Evolutionary conservation across 2,113 vertebrate species (phyloP).

Genomic region (Panthera leo): DNA sequence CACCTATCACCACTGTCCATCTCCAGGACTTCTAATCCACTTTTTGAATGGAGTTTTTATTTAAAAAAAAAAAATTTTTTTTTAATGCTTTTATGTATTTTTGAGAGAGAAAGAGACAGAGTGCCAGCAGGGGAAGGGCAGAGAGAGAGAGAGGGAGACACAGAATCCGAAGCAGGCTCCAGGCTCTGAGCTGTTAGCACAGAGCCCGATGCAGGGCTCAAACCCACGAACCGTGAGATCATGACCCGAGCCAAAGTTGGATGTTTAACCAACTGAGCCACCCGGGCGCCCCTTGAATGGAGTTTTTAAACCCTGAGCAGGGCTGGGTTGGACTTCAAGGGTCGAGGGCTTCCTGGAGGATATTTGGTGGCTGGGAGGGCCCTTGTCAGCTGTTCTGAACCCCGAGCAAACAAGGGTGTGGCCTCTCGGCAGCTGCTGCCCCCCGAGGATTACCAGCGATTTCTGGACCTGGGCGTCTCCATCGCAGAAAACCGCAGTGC

Average conservation of each 20-base stretch:
- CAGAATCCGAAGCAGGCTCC: too few relatives aligned
- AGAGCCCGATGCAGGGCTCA: too few relatives aligned
- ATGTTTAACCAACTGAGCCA: too few relatives aligned
- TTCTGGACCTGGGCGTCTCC: constrained; percentile 88
- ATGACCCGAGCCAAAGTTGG: too few relatives aligned
- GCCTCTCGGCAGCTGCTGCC: constrained; percentile 85
- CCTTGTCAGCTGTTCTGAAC: neutral
- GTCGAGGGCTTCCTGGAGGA: neutral
- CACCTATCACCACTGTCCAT: neutral
- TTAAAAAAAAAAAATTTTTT: too few relatives aligned
- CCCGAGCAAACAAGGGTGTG: neutral
- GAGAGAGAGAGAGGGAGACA: too few relatives aligned
- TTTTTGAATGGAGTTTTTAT: neutral
- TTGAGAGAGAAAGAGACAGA: too few relatives aligned
- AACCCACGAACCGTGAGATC: too few relatives aligned
- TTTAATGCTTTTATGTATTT: too few relatives aligned
- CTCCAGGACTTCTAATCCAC: neutral
- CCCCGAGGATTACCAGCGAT: constrained; percentile 87
- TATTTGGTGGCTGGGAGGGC: neutral
- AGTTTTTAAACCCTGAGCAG: neutral
- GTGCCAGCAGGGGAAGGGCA: too few relatives aligned
- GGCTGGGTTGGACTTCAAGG: neutral
- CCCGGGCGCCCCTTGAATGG: neutral
- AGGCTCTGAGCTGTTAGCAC: too few relatives aligned
- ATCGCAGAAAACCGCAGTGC: constrained; percentile 90